A percentile compares a stretch with the other conserved stretches of the same genome.
Conservation (phyloP, 1,140 invertebrate species). For the Ridgeia piscesae region DNA sequence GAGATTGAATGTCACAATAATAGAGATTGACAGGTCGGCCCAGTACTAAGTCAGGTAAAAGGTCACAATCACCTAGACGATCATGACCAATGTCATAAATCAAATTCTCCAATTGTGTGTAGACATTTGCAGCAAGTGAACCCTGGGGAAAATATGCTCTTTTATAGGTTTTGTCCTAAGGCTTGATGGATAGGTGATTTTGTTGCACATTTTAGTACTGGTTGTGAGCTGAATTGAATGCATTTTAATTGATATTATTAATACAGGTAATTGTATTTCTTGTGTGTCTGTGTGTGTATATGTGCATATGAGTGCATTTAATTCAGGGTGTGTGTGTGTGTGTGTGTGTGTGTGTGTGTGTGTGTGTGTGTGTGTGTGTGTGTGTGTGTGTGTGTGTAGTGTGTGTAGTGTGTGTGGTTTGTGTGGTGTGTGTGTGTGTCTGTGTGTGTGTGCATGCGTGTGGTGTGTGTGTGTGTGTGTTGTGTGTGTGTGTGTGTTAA, state of each 20-base stretch:
- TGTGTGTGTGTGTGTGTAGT: no score
- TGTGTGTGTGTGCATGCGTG: no score
- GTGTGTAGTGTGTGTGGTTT: no score
- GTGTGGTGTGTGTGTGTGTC: no score
- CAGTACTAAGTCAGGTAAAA: neutral
- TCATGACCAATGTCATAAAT: neutral
- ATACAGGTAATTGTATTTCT: neutral
- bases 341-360: no score
- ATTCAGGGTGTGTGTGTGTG: no score
- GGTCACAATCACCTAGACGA: neutral
- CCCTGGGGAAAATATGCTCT: neutral
- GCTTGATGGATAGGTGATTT: neutral
- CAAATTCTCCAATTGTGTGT: neutral
- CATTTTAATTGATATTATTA: neutral
- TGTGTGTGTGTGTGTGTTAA: no score
- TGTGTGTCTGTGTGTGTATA: neutral
- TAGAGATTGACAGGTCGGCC: neutral
- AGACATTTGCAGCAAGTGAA: neutral
- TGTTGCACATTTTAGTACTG: neutral
- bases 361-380: no score
- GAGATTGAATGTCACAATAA: neutral
- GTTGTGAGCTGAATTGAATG: neutral
- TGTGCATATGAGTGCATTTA: no score
- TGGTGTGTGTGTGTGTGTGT: no score
- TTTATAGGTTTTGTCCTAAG: neutral